Base-by-base conservation (phyloP, 2,888 invertebrate species). In the Chrysopilus asiliformis region DNA sequence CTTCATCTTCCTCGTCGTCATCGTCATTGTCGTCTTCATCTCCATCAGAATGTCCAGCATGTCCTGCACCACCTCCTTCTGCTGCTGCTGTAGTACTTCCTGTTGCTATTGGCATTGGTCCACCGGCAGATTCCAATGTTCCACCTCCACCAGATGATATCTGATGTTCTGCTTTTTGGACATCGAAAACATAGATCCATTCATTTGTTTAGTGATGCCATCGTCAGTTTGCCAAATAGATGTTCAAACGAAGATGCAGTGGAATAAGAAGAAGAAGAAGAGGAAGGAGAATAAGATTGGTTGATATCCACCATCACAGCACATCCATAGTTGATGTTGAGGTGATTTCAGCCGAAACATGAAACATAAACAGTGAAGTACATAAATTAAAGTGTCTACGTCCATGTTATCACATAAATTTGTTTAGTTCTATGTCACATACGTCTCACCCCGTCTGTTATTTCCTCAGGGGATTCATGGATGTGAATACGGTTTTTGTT, bases 361-460 rank as follows among this genome's bases (percentile, higher is more conserved):
- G 28, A 41, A 32, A 36, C 32, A 39, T 33, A 39, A 39, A 38
- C 30, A 26, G 24, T 19, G n/a, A 39, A 32, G 36, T 34, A 30
- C 32, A 42, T 41, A 41, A 39, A 42, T 42, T 42, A 39, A 33
- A 36, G 25, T 42, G 32, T 22, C 35, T 41, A 30, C 36, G 31
- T 29, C 26, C 20, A 40, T 19, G 29, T 25, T 27, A 37, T 32
- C 38, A 40, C 30, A 41, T 41, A 41, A 41, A 41, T 38, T 41
- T 38, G 25, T 25, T 34, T 31, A 30, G 35, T 29, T 26, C 28
- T 33, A n/a, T n/a, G n/a, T n/a, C n/a, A n/a, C n/a, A n/a, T n/a
- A n/a, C n/a, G n/a, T n/a, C n/a, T n/a, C n/a, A n/a, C n/a, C n/a
- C n/a, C n/a, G n/a, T n/a, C n/a, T n/a, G n/a, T 18, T 29, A 17